Conservation (phyloP, 1,140 invertebrate genomes). For the Aphis craccivora region DNA sequence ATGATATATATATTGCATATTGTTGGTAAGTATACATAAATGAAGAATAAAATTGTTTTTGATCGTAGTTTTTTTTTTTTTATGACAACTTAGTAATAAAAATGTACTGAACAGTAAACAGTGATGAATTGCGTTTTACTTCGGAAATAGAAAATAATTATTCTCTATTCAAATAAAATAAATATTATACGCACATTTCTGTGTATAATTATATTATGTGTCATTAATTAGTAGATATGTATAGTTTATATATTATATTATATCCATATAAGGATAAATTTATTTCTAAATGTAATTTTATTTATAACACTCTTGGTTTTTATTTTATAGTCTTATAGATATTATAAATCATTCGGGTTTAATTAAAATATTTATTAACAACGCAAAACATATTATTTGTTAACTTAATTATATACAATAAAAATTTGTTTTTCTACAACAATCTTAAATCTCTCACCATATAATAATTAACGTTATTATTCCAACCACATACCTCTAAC, state of each 20-base stretch:
- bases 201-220: neutral
- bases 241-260: too few species aligned
- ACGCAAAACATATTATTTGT: neutral
- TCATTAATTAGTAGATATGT: neutral
- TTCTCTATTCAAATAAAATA: neutral
- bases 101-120: too few species aligned
- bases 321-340: neutral
- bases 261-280: neutral
- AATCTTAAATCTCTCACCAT: neutral
- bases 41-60: neutral
- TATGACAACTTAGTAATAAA: neutral
- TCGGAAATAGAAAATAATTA: neutral
- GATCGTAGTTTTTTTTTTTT: neutral
- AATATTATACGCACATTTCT: neutral
- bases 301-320: neutral
- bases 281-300: neutral
- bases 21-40: neutral
- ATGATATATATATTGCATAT: neutral
- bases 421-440: neutral
- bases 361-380: neutral
- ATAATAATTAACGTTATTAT: constrained; percentile 13
- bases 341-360: neutral
- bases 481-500: neutral
- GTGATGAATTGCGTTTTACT: neutral
- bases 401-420: neutral